A percentile compares a stretch with the other conserved stretches of the same genome.
Evolutionary conservation across 2,888 invertebrate genomes (phyloP).

Genomic region (Caenorhabditis angaria): DNA sequence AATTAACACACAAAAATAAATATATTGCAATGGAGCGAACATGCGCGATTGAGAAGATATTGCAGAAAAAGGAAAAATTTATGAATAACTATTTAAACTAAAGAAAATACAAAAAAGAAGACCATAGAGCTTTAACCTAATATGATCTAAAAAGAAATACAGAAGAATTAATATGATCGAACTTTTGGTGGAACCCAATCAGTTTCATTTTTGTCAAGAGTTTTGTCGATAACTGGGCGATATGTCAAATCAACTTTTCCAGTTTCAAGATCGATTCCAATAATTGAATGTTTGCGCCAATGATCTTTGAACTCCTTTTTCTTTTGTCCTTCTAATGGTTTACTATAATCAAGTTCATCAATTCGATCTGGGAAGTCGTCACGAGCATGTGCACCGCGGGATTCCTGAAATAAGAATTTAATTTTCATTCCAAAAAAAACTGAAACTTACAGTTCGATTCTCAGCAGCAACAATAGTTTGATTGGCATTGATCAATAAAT

Average conservation of each 20-base stretch:
- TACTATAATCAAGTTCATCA: constrained; percentile 93
- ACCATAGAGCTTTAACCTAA: neutral
- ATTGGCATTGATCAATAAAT: constrained; percentile 89
- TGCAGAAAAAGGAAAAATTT: neutral
- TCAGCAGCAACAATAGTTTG: constrained; percentile 92
- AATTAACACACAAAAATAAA: constrained; percentile 6
- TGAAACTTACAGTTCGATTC: constrained; percentile 79
- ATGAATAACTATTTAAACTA: neutral
- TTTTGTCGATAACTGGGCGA: constrained; percentile 91
- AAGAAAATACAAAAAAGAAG: neutral
- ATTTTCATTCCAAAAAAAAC: neutral
- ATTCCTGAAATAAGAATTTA: constrained; percentile 77
- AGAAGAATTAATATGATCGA: constrained; percentile 82
- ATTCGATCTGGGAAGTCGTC: constrained; percentile 90
- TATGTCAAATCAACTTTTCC: constrained; percentile 83
- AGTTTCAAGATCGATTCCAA: constrained; percentile 80
- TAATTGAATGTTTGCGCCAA: constrained; percentile 96
- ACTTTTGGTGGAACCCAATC: constrained; percentile 89
- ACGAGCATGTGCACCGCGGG: constrained; percentile 96
- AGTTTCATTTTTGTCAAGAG: constrained; percentile 85
- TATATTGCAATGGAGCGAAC: neutral
- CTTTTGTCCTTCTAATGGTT: constrained; percentile 85
- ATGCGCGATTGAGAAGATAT: neutral
- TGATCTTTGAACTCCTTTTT: constrained; percentile 83
- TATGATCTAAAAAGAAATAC: neutral